Percentiles rank a stretch among this genome's conserved stretches.
phyloP scores from a whole-genome alignment of 2,888 invertebrate species.

The Periphyllus acericola region DNA sequence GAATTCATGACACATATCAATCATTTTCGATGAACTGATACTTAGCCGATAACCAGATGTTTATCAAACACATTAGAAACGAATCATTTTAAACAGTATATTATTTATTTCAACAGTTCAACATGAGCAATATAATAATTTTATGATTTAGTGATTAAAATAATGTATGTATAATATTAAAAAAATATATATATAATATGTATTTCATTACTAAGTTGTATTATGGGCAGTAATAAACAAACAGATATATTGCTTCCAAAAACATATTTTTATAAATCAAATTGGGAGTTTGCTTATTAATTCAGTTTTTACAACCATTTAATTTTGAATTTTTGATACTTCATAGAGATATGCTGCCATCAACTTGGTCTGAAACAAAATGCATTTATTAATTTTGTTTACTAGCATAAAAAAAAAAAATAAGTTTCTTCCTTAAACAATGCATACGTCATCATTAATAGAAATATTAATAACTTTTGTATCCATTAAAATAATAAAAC shows the following conservation, averaged over 20 bases:
- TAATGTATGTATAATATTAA: background rate
- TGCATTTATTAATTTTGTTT: background rate
- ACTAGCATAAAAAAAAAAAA: background rate
- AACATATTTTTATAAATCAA: too few relatives aligned
- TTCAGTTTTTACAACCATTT: background rate
- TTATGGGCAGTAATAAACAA: too few relatives aligned
- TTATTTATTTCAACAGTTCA: background rate
- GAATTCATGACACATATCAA: background rate
- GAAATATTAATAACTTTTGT: too few relatives aligned
- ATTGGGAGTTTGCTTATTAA: too few relatives aligned
- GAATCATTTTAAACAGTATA: background rate
- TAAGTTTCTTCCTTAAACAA: background rate
- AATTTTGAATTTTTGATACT: constrained; percentile 64
- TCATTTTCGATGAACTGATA: too few relatives aligned
- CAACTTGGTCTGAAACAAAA: constrained; percentile 83
- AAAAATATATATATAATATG: background rate
- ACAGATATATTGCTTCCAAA: too few relatives aligned
- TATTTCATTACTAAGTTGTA: too few relatives aligned
- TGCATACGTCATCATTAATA: too few relatives aligned
- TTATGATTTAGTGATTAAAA: background rate
- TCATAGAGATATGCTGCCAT: constrained; percentile 91
- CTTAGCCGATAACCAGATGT: background rate
- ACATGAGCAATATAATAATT: background rate
- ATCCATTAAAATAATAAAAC: too few relatives aligned
- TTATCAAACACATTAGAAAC: constrained; percentile 15